Evolutionary conservation across 2,888 invertebrate genomes (phyloP).

Genomic region (Thumatha senex): DNA sequence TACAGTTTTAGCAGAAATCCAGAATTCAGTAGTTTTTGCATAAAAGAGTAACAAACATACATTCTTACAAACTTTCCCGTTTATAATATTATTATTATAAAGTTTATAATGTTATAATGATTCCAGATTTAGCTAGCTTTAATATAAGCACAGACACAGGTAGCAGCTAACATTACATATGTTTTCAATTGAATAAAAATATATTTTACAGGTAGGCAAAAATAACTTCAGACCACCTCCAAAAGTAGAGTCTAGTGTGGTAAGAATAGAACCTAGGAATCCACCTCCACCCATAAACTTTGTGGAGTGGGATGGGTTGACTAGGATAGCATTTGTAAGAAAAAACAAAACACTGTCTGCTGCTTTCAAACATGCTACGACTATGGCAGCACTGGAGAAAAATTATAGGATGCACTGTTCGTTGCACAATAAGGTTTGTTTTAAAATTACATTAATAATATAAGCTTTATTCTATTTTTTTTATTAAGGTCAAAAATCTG

Average conservation of each 20-base stretch:
- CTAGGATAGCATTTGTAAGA: constrained; percentile 96
- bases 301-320: constrained; percentile 99
- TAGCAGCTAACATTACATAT: too few relatives aligned
- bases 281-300: constrained; percentile 98
- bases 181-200: not conserved
- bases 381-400: constrained; percentile 92
- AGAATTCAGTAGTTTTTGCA: too few relatives aligned
- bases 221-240: constrained; percentile 99
- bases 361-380: constrained; percentile 93
- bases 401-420: constrained; percentile 96
- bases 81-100: too few relatives aligned
- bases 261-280: constrained; percentile 97
- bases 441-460: not conserved
- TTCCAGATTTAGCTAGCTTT: too few relatives aligned
- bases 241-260: constrained; percentile 99
- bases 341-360: constrained; percentile 98
- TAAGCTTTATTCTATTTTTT: not conserved
- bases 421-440: constrained; percentile 86
- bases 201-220: constrained; percentile 90
- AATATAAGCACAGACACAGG: too few relatives aligned
- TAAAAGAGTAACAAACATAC: too few relatives aligned
- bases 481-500: too few relatives aligned
- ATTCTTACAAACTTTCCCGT: too few relatives aligned
- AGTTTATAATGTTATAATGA: too few relatives aligned
- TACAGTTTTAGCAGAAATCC: too few relatives aligned